Percentiles rank a stretch among this genome's conserved stretches.
Conservation (phyloP, 2,113 vertebrate species). For the Heterotis niloticus region DNA sequence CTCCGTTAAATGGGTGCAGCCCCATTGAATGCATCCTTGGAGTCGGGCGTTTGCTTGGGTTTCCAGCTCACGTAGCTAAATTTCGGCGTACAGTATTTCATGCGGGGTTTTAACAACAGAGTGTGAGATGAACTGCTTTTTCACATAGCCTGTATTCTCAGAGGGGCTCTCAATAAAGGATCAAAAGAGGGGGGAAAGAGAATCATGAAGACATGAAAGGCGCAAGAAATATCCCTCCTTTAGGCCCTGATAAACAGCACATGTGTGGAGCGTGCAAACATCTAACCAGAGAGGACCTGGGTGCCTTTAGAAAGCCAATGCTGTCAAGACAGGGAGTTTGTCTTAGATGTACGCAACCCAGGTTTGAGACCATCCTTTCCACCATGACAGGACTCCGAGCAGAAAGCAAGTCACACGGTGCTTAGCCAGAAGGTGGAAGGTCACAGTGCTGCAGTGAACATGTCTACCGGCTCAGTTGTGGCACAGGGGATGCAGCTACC, state of each 20-base stretch:
- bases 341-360: too few relatives aligned
- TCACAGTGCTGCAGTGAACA: too few relatives aligned
- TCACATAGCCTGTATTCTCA: constrained; percentile 21
- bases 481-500: too few relatives aligned
- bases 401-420: too few relatives aligned
- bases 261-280: background rate
- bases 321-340: too few relatives aligned
- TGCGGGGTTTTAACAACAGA: background rate
- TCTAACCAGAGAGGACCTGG: too few relatives aligned
- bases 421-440: too few relatives aligned
- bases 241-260: background rate
- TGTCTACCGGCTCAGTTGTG: too few relatives aligned
- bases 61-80: background rate
- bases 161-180: constrained; percentile 16
- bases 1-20: background rate
- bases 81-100: background rate
- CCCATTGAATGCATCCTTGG: background rate
- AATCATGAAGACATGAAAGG: constrained; percentile 31
- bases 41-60: background rate
- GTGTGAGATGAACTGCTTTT: background rate
- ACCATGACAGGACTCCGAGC: too few relatives aligned
- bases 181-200: constrained; percentile 27
- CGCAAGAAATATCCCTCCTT: background rate
- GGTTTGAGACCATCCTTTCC: too few relatives aligned
- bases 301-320: too few relatives aligned